Evolutionary conservation across 2,888 invertebrate genomes (phyloP).

Genomic region (Ophioninae sp.): DNA sequence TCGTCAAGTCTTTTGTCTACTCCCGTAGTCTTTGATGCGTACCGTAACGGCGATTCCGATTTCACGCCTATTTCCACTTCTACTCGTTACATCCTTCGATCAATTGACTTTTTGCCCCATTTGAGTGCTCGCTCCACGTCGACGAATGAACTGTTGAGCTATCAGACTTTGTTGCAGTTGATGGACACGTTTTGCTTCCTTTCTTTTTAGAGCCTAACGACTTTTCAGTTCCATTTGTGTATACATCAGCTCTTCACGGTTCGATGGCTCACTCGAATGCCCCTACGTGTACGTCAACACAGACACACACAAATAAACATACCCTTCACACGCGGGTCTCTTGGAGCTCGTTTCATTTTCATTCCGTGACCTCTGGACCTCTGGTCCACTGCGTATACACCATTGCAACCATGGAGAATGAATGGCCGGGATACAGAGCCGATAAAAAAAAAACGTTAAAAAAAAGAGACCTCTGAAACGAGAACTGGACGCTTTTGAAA

Average conservation of each 20-base stretch:
- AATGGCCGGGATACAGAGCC: slow-evolving; percentile 43
- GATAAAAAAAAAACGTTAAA: background rate
- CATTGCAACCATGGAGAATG: slow-evolving; percentile 20
- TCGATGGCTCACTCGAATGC: slow-evolving; percentile 48
- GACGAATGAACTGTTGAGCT: slow-evolving; percentile 3
- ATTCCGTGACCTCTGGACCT: slow-evolving; percentile 50
- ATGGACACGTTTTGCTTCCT: slow-evolving; percentile 32
- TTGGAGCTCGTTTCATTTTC: slow-evolving; percentile 49
- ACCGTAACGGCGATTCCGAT: slow-evolving; percentile 28
- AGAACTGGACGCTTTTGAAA: slow-evolving; percentile 57
- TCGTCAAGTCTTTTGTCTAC: background rate
- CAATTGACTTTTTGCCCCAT: slow-evolving; percentile 33
- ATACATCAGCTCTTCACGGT: slow-evolving; percentile 48
- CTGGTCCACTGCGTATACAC: slow-evolving; percentile 9
- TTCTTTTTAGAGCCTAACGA: slow-evolving; percentile 14
- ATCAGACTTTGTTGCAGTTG: slow-evolving; percentile 39
- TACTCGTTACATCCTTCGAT: slow-evolving; percentile 24
- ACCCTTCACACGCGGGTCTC: slow-evolving; percentile 55
- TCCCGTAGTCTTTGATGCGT: background rate
- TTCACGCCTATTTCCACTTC: slow-evolving; percentile 37
- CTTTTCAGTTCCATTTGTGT: slow-evolving; percentile 50
- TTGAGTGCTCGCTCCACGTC: slow-evolving; percentile 23
- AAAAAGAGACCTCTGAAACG: slow-evolving; percentile 39
- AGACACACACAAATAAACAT: slow-evolving; percentile 8
- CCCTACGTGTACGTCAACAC: slow-evolving; percentile 6